phyloP scores from a whole-genome alignment of 2,888 invertebrate species.

The Nephrocerus scutellatus region DNA sequence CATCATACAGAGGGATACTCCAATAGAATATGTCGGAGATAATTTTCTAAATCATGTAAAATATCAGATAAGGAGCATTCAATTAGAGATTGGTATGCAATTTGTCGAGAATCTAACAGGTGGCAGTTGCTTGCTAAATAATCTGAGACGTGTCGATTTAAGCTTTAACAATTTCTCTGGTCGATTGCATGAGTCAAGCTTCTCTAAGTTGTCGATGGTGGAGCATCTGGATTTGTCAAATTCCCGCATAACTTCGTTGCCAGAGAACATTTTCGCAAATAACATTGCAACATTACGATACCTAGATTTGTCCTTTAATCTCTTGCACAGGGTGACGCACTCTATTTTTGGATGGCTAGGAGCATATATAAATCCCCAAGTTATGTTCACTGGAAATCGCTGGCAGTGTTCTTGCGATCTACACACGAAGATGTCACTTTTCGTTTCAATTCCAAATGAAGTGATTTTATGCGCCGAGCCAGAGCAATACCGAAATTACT shows the following conservation, averaged over 20 bases:
- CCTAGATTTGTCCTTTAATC: slow-evolving; percentile 35
- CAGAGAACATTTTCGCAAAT: slow-evolving; percentile 28
- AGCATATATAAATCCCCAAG: slow-evolving; percentile 17
- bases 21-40: slow-evolving; percentile 17
- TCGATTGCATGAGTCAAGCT: slow-evolving; percentile 21
- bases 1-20: slow-evolving; percentile 25
- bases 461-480: slow-evolving; percentile 26
- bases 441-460: slow-evolving; percentile 16
- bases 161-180: slow-evolving; percentile 31
- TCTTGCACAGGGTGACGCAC: slow-evolving; percentile 25
- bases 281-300: slow-evolving; percentile 23
- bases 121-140: slow-evolving; percentile 25
- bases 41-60: slow-evolving; percentile 31
- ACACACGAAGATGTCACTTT: slow-evolving; percentile 25
- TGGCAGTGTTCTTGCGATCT: slow-evolving; percentile 35
- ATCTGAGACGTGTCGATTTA: slow-evolving; percentile 28
- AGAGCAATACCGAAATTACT: slow-evolving; percentile 13
- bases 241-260: slow-evolving; percentile 30
- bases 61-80: slow-evolving; percentile 29
- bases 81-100: slow-evolving; percentile 26
- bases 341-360: slow-evolving; percentile 28
- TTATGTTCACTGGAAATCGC: slow-evolving; percentile 26
- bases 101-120: slow-evolving; percentile 30
- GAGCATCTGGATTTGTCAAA: slow-evolving; percentile 29
- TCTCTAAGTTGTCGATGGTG: slow-evolving; percentile 31